Conservation (phyloP, 2,797 vertebrate species). For the Neosalanx taihuensis region DNA sequence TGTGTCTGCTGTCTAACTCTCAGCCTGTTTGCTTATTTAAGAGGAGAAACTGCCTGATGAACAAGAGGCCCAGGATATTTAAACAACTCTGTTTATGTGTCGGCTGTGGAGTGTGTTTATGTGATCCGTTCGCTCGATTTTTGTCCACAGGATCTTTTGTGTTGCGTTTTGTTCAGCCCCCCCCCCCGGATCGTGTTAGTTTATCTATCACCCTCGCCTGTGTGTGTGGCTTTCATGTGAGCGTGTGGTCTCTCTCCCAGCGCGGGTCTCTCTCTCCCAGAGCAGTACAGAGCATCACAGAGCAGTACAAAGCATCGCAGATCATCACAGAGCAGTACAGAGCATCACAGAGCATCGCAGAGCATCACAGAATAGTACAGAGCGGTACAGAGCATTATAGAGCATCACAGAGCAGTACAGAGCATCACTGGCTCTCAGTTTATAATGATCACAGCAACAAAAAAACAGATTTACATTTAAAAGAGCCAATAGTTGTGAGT, state of each 20-base stretch:
- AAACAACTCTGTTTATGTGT: slow-evolving; percentile 49
- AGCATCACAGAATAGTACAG: no score
- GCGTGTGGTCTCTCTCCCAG: slow-evolving; percentile 1
- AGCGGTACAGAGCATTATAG: no score
- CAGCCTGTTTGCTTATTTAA: slow-evolving; percentile 52
- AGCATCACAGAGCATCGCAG: no score
- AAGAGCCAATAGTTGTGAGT: no score
- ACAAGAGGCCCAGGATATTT: slow-evolving; percentile 50
- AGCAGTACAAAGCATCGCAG: no score
- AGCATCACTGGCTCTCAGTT: no score
- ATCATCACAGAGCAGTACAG: no score
- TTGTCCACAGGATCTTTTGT: slow-evolving; percentile 45
- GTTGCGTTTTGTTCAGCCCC: slow-evolving; percentile 22
- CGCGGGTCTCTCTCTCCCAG: background rate
- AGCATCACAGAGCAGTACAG: no score
- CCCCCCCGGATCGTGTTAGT: slow-evolving; percentile 26
- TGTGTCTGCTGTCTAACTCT: slow-evolving; percentile 44
- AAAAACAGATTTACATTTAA: no score
- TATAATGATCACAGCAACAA: no score
- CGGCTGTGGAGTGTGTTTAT: slow-evolving; percentile 49
- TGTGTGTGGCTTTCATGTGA: slow-evolving; percentile 38
- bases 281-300: no score
- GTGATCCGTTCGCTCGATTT: slow-evolving; percentile 28
- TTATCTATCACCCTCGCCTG: slow-evolving; percentile 34
- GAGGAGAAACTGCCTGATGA: slow-evolving; percentile 41